A percentile compares a stretch with the other conserved stretches of the same genome.
Evolutionary conservation across 2,888 invertebrate genomes (phyloP).

Genomic region (Ceramica pisi): DNA sequence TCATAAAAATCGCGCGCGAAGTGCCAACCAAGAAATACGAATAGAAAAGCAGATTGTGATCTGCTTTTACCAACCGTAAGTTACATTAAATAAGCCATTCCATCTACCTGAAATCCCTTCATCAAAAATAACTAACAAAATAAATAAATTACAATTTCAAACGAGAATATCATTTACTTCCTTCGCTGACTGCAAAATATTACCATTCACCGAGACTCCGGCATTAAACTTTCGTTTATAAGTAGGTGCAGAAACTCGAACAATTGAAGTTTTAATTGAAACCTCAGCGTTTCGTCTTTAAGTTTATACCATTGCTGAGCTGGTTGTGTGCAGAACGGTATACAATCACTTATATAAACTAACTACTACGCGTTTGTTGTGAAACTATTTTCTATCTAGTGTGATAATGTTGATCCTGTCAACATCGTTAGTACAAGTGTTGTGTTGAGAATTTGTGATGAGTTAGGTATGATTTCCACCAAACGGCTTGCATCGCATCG

Average conservation of each 20-base stretch:
- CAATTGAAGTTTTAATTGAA: conserved; percentile 78
- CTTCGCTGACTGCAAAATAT: conserved; percentile 67
- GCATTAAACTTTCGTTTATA: conserved; percentile 69
- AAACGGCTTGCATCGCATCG: no score
- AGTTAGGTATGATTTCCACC: not conserved
- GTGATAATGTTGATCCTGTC: conserved; percentile 6
- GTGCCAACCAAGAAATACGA: no score
- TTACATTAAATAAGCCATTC: not conserved
- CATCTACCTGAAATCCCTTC: not conserved
- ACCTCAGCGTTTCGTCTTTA: conserved; percentile 68
- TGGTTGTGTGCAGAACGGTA: conserved; percentile 56
- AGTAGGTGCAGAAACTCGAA: conserved; percentile 67
- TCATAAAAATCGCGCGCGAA: no score
- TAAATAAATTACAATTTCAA: conserved; percentile 61
- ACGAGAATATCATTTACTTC: conserved; percentile 62
- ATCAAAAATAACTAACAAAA: conserved; percentile 41
- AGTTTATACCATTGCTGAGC: conserved; percentile 63
- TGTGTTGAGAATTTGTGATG: not conserved
- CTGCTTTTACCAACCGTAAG: not conserved
- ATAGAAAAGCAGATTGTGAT: no score
- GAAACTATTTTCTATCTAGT: conserved; percentile 31
- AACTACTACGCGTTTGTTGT: conserved; percentile 16
- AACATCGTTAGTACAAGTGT: conserved; percentile 4
- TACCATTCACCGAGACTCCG: conserved; percentile 65
- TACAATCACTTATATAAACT: conserved; percentile 52